Evolutionary conservation across 2,113 vertebrate genomes (phyloP), one percentile per base, ranked within the genome.

Genomic region (Corythaixoides concolor): DNA sequence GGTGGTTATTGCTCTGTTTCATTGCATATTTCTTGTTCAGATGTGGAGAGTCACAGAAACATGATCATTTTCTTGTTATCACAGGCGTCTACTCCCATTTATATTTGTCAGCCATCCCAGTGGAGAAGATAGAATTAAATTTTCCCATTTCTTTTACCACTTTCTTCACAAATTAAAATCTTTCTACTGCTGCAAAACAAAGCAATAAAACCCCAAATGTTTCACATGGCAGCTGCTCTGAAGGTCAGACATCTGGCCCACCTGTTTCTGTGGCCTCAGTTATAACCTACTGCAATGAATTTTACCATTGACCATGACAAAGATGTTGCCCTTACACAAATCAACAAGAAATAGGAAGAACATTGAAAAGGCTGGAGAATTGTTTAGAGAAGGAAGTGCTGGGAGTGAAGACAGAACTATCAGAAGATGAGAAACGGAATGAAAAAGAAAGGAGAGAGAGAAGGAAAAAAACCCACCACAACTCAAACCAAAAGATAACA

Each of bases 401-500:
- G 33, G 17, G 4, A 2, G 9, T 11, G 4, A 4, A 53, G 11
- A 63, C 17, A 55, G 23, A 13, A 41, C 17, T 41, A 32, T 59
- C 3, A 63, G 16, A 77, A 63, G 9, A 2, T 62, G 35, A 68
- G 60, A 70, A 90, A 70, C 9, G 88, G 41, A 74, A 78, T 22
- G 5, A 39, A 70, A 45, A 59, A 53, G 12, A 20, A 66, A 55
- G 30, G 7, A 56, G 16, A 62, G 16, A 62, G 23, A 55, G 37
- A 64, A 50, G 3, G 10, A 5, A 5, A 28, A 81, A 70, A 27
- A 81, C 64, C 45, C 26, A 1, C 0, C 2, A 19, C 7, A 50
- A 7, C 3, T 4, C 56, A 43, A 4, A 30, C 5, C 14, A 82
- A 58, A 63, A 59, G 15, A 9, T 28, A 68, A 20, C 55, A 41